Percentiles rank a stretch among this genome's conserved stretches.
Conservation (phyloP, 2,888 invertebrate genomes). For the Ormyrus thymus region DNA sequence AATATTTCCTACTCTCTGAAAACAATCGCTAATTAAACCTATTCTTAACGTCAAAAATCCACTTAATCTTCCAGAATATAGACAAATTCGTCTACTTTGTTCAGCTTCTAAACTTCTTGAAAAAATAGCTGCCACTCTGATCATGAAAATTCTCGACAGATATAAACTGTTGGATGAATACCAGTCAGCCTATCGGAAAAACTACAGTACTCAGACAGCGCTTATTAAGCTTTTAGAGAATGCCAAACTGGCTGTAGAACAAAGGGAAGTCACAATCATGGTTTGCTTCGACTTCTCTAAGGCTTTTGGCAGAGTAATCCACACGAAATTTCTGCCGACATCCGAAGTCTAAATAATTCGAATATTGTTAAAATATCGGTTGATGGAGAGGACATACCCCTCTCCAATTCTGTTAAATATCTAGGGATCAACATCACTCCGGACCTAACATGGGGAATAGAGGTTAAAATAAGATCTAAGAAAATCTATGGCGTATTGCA, state of each 20-base stretch:
- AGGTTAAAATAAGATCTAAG: too few relatives aligned
- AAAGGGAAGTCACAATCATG: background rate
- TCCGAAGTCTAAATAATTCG: too few relatives aligned
- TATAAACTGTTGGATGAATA: background rate
- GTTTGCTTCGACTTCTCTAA: too few relatives aligned
- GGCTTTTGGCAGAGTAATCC: too few relatives aligned
- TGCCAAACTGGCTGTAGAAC: background rate
- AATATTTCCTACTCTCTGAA: background rate
- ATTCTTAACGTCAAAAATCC: background rate
- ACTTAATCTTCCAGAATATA: background rate
- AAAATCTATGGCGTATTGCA: too few relatives aligned
- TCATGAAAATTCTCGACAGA: background rate
- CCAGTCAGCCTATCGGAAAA: slow-evolving; percentile 6
- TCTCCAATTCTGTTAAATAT: too few relatives aligned
- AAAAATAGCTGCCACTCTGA: slow-evolving; percentile 1
- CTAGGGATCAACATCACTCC: too few relatives aligned
- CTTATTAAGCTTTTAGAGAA: background rate
- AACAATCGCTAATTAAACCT: background rate
- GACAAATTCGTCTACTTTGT: background rate
- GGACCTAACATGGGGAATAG: too few relatives aligned
- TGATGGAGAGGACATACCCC: too few relatives aligned
- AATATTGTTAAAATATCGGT: too few relatives aligned
- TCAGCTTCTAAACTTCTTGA: background rate
- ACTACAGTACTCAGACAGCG: background rate
- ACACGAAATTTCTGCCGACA: too few relatives aligned